Percentiles rank a stretch among this genome's conserved stretches.
phyloP scores from a whole-genome alignment of 2,888 invertebrate species.

The Plagodis dolabraria region DNA sequence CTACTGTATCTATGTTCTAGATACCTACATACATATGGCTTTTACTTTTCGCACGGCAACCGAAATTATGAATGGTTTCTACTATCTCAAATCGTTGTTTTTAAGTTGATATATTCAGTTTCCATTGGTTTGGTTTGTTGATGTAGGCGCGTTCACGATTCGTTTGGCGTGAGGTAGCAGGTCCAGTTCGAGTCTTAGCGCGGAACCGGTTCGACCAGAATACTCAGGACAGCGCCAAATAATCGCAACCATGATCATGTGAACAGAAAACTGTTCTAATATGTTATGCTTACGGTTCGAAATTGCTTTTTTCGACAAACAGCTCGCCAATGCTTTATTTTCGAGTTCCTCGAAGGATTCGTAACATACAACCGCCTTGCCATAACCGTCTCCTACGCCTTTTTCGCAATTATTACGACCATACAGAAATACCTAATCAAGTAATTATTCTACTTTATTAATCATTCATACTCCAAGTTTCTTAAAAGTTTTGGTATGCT shows the following conservation, averaged over 20 bases:
- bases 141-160: slow-evolving; percentile 67
- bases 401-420: slow-evolving; percentile 22
- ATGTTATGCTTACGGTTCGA: slow-evolving; percentile 23
- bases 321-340: slow-evolving; percentile 25
- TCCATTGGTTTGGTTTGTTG: slow-evolving; percentile 62
- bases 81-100: slow-evolving; percentile 1
- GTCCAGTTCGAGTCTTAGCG: slow-evolving; percentile 75
- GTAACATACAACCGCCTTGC: slow-evolving; percentile 31
- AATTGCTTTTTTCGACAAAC: slow-evolving; percentile 16
- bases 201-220: slow-evolving; percentile 81
- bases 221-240: slow-evolving; percentile 65
- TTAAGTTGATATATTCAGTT: slow-evolving; percentile 31
- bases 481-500: too few relatives aligned
- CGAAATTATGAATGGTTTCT: slow-evolving; percentile 3
- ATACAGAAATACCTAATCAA: slow-evolving; percentile 9
- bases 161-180: slow-evolving; percentile 78
- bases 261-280: slow-evolving; percentile 28
- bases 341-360: slow-evolving; percentile 38
- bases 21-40: slow-evolving; percentile 14
- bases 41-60: slow-evolving; percentile 11
- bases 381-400: slow-evolving; percentile 38
- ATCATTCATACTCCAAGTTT: too few relatives aligned
- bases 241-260: slow-evolving; percentile 52
- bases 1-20: slow-evolving; percentile 30
- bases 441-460: too few relatives aligned